phyloP scores from a whole-genome alignment of 2,797 vertebrate genomes.

The Phrynocephalus guinanensis region DNA sequence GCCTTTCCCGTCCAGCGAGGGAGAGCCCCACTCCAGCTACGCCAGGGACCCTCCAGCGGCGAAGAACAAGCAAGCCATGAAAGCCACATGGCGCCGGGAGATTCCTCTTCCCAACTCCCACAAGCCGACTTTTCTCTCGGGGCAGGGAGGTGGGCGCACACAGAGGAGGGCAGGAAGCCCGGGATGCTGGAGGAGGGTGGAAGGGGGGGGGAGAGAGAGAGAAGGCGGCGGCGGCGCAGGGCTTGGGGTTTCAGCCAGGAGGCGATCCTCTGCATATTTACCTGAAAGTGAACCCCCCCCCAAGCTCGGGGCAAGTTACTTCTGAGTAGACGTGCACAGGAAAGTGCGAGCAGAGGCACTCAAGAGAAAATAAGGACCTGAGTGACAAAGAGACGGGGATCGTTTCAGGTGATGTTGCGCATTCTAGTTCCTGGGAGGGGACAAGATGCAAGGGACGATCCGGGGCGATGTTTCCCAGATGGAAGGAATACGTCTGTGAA shows the following conservation, averaged over 20 bases:
- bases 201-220: too few species aligned
- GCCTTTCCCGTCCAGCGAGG: not conserved
- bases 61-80: slow-evolving; percentile 48
- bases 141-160: not conserved
- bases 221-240: too few species aligned
- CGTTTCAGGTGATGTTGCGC: not conserved
- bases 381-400: too few species aligned
- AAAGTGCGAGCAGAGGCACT: not conserved
- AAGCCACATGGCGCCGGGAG: slow-evolving; percentile 63
- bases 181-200: too few species aligned
- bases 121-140: not conserved
- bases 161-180: not conserved
- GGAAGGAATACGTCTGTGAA: too few species aligned
- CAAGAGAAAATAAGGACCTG: not conserved
- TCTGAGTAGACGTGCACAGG: not conserved
- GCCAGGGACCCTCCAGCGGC: slow-evolving; percentile 18
- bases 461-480: not conserved
- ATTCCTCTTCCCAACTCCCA: slow-evolving; percentile 20
- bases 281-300: too few species aligned
- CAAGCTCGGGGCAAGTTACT: not conserved
- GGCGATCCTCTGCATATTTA: not conserved
- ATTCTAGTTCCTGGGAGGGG: not conserved
- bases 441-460: not conserved
- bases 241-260: not conserved
- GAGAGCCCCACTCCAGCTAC: slow-evolving; percentile 36